phyloP scores from a whole-genome alignment of 1,140 invertebrate species.

The Apis mellifera region DNA sequence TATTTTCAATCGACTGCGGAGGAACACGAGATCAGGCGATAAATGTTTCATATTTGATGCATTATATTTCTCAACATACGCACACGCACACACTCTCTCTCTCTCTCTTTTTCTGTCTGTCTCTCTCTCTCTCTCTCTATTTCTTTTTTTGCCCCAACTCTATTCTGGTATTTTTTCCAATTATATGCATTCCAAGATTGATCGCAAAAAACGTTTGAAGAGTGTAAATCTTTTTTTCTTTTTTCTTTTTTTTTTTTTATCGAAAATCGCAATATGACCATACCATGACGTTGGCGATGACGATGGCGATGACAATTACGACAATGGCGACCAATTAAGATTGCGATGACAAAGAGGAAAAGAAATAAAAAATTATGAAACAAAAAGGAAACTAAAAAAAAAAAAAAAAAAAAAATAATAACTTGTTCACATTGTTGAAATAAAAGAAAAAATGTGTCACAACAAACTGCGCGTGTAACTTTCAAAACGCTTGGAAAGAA shows the following conservation, averaged over 20 bases:
- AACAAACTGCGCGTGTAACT: conserved; percentile 11
- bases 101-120: background rate
- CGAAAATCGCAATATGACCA: background rate
- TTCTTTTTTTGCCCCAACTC: background rate
- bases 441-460: conserved; percentile 32
- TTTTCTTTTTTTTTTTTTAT: too few species aligned
- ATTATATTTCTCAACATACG: background rate
- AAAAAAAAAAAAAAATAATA: too few species aligned
- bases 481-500: conserved; percentile 64
- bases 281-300: background rate
- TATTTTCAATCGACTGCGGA: background rate
- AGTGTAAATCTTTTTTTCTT: background rate
- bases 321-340: background rate
- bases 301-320: background rate
- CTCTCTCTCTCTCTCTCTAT: background rate
- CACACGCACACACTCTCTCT: conserved; percentile 14
- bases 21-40: background rate
- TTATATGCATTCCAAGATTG: background rate
- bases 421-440: background rate
- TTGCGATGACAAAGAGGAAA: background rate
- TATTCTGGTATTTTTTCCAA: background rate
- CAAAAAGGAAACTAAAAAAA: background rate
- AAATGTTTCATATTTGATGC: background rate
- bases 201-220: background rate
- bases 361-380: background rate